Evolutionary conservation across 2,797 vertebrate species (phyloP).

Genomic region (Chloroceryle amazona): DNA sequence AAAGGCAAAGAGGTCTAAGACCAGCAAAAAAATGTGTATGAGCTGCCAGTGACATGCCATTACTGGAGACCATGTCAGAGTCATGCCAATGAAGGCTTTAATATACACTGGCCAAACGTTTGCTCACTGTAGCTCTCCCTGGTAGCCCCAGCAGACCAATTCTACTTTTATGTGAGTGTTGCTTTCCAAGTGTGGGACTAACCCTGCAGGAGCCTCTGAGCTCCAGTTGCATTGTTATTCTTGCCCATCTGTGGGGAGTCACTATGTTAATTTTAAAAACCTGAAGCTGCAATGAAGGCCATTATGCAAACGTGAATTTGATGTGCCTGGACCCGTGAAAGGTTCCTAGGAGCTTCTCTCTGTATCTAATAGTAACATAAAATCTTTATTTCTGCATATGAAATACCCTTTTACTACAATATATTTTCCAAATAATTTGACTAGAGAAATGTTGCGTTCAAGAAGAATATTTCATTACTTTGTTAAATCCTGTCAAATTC

Average conservation of each 20-base stretch:
- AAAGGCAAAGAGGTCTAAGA: neutral
- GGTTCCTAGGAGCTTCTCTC: neutral
- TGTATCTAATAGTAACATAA: neutral
- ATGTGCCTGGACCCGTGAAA: neutral
- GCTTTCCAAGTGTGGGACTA: neutral
- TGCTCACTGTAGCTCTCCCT: neutral
- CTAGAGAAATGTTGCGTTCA: neutral
- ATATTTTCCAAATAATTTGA: neutral
- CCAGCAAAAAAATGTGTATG: neutral
- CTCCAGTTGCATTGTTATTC: neutral
- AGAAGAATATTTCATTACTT: neutral
- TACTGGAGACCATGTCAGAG: neutral
- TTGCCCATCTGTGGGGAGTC: neutral
- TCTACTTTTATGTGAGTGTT: neutral
- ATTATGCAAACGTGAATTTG: neutral
- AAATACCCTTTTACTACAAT: neutral
- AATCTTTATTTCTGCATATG: neutral
- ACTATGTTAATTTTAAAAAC: neutral
- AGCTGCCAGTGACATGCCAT: neutral
- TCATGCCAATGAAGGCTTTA: neutral
- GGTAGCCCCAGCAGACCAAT: neutral
- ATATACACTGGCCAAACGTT: neutral
- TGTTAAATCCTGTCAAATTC: neutral
- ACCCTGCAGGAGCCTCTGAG: neutral
- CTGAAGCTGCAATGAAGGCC: neutral